Evolutionary conservation across 2,888 invertebrate species (phyloP), one percentile per base, ranked within the genome.

Genomic region (Synergus gifuensis): DNA sequence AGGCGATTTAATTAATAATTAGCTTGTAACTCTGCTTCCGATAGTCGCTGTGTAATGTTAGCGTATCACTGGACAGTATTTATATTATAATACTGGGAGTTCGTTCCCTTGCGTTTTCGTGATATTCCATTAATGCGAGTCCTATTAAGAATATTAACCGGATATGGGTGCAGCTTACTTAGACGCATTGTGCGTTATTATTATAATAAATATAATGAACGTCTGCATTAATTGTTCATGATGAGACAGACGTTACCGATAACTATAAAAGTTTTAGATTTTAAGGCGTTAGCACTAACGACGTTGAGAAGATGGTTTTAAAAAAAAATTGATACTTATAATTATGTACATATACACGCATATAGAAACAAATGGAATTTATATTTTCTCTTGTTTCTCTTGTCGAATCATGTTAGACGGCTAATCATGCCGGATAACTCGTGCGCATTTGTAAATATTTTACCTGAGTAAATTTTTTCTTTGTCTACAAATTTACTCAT

Each of bases 341-440:
- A 82, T 78, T 80, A 76, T 73, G 67, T 78, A 81, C 78, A 76
- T 60, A 81, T 77, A 81, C 81, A 80, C 58, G 76, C 40, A 69
- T 40, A 76, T 76, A 76, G 76, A 79, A 63, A 77, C 77, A 79
- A 60, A 81, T 83, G 80, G 82, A 76, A 81, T 83, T 82, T 85
- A 84, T 86, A 85, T 87, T 87, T 86, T 83, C 83, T 87, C 85
- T 86, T 85, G 85, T 85, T 87, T 83, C 84, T 82, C 80, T 82
- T 78, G 67, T 85, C 77, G 79, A 78, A 78, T 76, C 79, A 69
- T 81, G 82, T 81, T 76, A 76, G 36, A 80, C 14, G 60, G 62
- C 62, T 22, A 62, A 63, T 42, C 14, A 5, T 58, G 58, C 58
- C 54, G 54, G 46, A 49, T 54, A 76, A 76, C 76, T 40, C 44